phyloP scores from a whole-genome alignment of 2,888 invertebrate genomes.

The Selenia dentaria region DNA sequence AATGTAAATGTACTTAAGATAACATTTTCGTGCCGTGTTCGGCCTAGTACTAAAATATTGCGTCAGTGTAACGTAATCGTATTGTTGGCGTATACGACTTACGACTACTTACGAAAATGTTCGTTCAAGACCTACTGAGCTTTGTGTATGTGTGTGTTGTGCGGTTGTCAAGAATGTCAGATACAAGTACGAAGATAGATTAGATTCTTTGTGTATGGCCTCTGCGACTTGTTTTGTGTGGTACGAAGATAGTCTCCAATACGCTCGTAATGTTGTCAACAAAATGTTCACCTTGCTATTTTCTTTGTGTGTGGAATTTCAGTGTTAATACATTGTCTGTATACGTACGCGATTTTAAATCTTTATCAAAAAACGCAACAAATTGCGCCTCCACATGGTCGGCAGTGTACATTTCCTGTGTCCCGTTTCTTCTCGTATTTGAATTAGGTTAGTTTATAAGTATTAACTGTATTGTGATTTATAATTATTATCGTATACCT shows the following conservation, averaged over 20 bases:
- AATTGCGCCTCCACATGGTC: conserved; percentile 17
- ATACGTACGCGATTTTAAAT: conserved; percentile 16
- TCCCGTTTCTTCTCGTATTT: conserved; percentile 66
- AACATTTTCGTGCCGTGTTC: too few relatives aligned
- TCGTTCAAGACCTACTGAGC: too few relatives aligned
- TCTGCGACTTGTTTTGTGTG: too few relatives aligned
- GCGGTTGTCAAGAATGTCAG: too few relatives aligned
- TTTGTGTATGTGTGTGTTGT: too few relatives aligned
- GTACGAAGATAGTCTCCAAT: background rate
- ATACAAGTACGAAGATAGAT: too few relatives aligned
- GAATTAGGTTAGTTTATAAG: conserved; percentile 72
- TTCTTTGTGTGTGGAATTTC: conserved; percentile 14
- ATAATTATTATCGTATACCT: conserved; percentile 60
- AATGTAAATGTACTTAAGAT: too few relatives aligned
- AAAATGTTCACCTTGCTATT: background rate
- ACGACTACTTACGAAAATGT: too few relatives aligned
- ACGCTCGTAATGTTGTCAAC: background rate
- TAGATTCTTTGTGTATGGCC: too few relatives aligned
- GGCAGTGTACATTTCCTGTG: conserved; percentile 56
- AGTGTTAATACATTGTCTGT: conserved; percentile 19
- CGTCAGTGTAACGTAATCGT: too few relatives aligned
- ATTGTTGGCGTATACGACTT: too few relatives aligned
- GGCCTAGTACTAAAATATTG: too few relatives aligned
- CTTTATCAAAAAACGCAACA: conserved; percentile 12
- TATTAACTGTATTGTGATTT: conserved; percentile 82